Conservation (phyloP, 1,140 invertebrate genomes). For the Cherax quadricarinatus region DNA sequence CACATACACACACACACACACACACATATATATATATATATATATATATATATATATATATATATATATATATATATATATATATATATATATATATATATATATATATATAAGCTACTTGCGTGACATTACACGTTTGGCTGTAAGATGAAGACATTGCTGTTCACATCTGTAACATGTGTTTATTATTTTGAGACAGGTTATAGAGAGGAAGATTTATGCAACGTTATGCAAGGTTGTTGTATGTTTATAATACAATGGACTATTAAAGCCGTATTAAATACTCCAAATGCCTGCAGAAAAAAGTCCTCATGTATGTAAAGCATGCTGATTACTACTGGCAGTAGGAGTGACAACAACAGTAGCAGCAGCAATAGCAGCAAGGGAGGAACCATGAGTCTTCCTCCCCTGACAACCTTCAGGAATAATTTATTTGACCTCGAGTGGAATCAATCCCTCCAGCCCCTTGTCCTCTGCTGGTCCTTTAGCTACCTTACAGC, state of each 20-base stretch:
- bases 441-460: constrained; percentile 16
- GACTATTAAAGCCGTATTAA: background rate
- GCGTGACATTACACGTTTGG: no score
- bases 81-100: no score
- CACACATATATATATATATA: no score
- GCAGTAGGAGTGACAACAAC: background rate
- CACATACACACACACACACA: no score
- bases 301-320: background rate
- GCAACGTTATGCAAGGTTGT: background rate
- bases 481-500: background rate
- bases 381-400: background rate
- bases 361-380: background rate
- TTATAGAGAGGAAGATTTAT: no score
- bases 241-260: background rate
- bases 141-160: no score
- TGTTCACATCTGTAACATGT: no score
- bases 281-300: background rate
- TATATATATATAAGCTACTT: no score
- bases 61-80: no score
- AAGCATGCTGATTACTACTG: background rate
- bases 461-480: background rate
- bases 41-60: no score
- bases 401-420: background rate
- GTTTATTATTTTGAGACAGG: no score
- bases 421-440: constrained; percentile 27